Evolutionary conservation across 2,113 vertebrate species (phyloP).

Genomic region (Lipophrys pholis): DNA sequence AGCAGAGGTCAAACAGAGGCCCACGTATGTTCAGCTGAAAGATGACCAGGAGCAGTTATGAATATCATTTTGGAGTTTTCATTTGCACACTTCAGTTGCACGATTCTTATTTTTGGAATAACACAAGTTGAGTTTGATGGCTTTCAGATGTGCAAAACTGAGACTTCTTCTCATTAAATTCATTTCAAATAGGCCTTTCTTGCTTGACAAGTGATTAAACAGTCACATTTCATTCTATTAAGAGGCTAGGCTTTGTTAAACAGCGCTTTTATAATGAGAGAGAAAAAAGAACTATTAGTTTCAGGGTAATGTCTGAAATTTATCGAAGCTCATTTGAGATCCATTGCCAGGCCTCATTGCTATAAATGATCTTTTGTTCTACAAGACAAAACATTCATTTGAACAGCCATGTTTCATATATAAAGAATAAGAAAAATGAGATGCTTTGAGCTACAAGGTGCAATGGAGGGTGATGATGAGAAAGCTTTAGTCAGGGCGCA

Average conservation of each 20-base stretch:
- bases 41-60: not conserved
- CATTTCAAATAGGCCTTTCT: constrained; percentile 33
- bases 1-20: constrained; percentile 12
- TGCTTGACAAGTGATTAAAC: constrained; percentile 40
- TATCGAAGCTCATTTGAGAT: not conserved
- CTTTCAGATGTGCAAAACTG: constrained; percentile 21
- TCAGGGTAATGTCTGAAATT: constrained; percentile 6
- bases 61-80: not conserved
- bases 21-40: constrained; percentile 10
- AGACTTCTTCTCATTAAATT: constrained; percentile 21
- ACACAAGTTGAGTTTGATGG: constrained; percentile 38
- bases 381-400: not conserved
- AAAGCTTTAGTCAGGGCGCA: constrained; percentile 19
- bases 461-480: constrained; percentile 23
- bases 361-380: constrained; percentile 16
- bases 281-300: constrained; percentile 8
- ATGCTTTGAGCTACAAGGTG: constrained; percentile 30
- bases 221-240: constrained; percentile 48
- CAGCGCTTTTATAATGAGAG: not conserved
- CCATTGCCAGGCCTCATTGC: not conserved
- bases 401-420: constrained; percentile 9
- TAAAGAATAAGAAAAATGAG: constrained; percentile 11
- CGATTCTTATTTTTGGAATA: constrained; percentile 30
- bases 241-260: constrained; percentile 14
- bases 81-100: not conserved